Conservation (phyloP, 2,797 vertebrate genomes). For the Phoebastria nigripes region DNA sequence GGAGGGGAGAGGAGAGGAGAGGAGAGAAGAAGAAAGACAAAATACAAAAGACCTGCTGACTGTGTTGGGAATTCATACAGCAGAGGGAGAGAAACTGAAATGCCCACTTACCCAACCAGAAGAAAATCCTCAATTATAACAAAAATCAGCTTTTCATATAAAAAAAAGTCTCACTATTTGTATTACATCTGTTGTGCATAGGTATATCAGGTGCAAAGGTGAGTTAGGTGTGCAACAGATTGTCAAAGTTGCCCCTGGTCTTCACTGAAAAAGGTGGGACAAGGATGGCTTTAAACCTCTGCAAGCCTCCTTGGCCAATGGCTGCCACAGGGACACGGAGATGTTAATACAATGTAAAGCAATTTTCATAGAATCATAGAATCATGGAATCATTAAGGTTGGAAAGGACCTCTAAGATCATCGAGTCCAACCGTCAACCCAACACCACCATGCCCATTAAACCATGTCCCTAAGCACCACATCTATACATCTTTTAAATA, state of each 20-base stretch:
- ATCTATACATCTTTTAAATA: no score
- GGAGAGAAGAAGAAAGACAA: not conserved
- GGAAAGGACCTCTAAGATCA: no score
- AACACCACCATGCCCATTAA: no score
- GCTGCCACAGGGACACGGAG: not conserved
- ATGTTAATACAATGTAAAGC: not conserved
- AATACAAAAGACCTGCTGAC: not conserved
- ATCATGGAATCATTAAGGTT: no score
- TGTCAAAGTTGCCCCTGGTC: not conserved
- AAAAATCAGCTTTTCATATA: not conserved
- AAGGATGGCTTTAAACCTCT: not conserved
- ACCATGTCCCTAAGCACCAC: no score
- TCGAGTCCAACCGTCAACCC: no score
- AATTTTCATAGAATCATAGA: not conserved
- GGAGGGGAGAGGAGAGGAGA: no score
- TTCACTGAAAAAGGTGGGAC: not conserved
- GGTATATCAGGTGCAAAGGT: not conserved
- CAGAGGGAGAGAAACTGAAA: not conserved
- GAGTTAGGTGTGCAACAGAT: not conserved
- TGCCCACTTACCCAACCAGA: accelerated
- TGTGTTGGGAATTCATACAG: not conserved
- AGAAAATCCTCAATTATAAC: not conserved
- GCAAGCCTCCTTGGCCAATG: not conserved
- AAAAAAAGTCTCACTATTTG: not conserved
- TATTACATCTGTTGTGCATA: not conserved